These are phyloP conservation scores for Oxytorus armatus DNA, from an alignment of 2,888 invertebrate genomes.

Conservation along the genomic window DNA sequence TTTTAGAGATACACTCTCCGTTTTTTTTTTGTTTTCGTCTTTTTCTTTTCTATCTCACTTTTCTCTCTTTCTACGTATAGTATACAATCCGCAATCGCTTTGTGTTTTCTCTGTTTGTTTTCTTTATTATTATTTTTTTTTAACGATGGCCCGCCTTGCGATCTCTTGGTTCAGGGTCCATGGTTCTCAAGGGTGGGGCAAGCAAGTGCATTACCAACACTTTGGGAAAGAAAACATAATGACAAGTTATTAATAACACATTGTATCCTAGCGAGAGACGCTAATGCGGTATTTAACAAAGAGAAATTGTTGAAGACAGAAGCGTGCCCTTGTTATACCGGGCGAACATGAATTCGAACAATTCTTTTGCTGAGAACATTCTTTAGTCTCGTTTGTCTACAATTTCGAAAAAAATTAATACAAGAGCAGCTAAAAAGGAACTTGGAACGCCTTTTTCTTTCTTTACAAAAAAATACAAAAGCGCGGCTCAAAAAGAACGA, in stretches of 20 bases:
- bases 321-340: too few relatives aligned
- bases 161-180: constrained; percentile 81
- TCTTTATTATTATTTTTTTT: constrained; percentile 69
- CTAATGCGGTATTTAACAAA: neutral
- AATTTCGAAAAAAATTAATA: too few relatives aligned
- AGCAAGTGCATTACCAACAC: constrained; percentile 82
- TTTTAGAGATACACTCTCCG: constrained; percentile 42
- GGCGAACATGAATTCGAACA: too few relatives aligned
- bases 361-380: too few relatives aligned
- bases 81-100: too few relatives aligned
- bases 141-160: constrained; percentile 79
- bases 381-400: too few relatives aligned
- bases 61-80: constrained; percentile 21
- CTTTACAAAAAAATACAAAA: too few relatives aligned
- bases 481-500: too few relatives aligned
- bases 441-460: too few relatives aligned
- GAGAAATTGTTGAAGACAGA: too few relatives aligned
- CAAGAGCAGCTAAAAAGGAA: too few relatives aligned
- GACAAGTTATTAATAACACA: constrained; percentile 71
- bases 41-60: constrained; percentile 24
- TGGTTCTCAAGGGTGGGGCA: constrained; percentile 80
- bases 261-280: neutral
- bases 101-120: constrained; percentile 43
- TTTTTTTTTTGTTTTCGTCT: constrained; percentile 33
- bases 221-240: constrained; percentile 76